Evolutionary conservation across 2,113 vertebrate species (phyloP).

Genomic region (Acanthisitta chloris): DNA sequence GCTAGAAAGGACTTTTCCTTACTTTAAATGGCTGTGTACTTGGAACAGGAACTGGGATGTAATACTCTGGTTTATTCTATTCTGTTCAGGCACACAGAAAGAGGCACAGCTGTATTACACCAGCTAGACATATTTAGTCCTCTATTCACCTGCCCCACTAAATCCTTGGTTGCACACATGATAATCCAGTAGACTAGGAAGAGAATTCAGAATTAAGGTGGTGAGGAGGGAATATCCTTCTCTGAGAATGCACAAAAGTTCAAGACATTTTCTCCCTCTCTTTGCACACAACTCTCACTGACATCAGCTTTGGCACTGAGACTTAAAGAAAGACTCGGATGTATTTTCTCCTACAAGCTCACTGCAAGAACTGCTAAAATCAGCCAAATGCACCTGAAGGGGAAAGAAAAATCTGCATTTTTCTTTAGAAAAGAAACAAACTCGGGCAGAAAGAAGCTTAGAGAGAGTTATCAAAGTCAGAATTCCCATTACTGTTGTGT

Average conservation of each 20-base stretch:
- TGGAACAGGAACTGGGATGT: background rate
- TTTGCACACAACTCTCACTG: background rate
- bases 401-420: background rate
- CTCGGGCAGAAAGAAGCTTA: background rate
- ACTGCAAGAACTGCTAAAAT: background rate
- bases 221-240: background rate
- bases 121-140: background rate
- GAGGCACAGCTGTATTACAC: background rate
- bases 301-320: background rate
- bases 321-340: background rate
- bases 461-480: background rate
- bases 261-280: background rate
- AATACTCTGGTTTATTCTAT: background rate
- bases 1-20: background rate
- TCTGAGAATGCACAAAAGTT: background rate
- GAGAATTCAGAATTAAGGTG: background rate
- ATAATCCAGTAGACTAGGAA: background rate
- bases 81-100: background rate
- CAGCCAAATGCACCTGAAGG: background rate
- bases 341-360: background rate
- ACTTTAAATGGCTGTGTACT: background rate
- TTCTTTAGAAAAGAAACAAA: background rate
- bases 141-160: background rate
- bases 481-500: background rate
- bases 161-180: background rate